These are phyloP conservation scores for Marisa cornuarietis DNA, from an alignment of 1,140 invertebrate genomes.

Conservation along the genomic window DNA sequence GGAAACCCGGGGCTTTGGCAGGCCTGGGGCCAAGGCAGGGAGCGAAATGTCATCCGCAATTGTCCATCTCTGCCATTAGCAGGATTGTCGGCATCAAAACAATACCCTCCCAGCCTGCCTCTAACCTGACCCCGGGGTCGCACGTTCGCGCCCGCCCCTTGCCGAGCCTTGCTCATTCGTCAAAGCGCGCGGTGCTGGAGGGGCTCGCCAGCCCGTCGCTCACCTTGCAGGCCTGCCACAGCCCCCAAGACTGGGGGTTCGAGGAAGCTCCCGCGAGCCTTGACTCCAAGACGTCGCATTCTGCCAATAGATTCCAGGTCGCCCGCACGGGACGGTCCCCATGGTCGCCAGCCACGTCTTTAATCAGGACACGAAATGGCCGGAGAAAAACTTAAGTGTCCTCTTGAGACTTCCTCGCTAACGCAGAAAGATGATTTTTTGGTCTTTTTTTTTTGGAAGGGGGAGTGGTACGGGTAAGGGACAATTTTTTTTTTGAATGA, in stretches of 20 bases:
- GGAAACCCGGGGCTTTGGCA: slow-evolving; percentile 7
- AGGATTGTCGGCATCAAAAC: slow-evolving; percentile 25
- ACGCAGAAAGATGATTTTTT: slow-evolving; percentile 21
- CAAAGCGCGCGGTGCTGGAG: background rate
- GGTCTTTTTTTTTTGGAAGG: background rate
- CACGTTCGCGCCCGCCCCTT: slow-evolving; percentile 7
- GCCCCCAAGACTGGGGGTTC: background rate
- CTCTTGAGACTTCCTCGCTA: slow-evolving; percentile 5
- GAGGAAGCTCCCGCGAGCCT: background rate
- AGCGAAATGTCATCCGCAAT: slow-evolving; percentile 25
- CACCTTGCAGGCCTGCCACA: background rate
- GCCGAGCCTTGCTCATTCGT: slow-evolving; percentile 4
- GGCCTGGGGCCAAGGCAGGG: slow-evolving; percentile 10
- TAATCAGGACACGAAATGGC: slow-evolving; percentile 17
- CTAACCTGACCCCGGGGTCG: slow-evolving; percentile 6
- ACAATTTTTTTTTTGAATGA: background rate
- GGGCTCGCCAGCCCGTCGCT: background rate
- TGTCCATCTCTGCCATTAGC: slow-evolving; percentile 27
- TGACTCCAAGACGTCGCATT: slow-evolving; percentile 3
- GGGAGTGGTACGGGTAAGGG: background rate
- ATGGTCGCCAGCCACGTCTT: slow-evolving; percentile 12
- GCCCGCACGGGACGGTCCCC: background rate
- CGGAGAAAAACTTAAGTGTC: slow-evolving; percentile 15
- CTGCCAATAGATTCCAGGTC: background rate
- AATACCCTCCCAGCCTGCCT: slow-evolving; percentile 19